Percentiles rank a stretch among this genome's conserved stretches.
phyloP scores from a whole-genome alignment of 1,140 invertebrate species.

The Kradibia gibbosae region DNA sequence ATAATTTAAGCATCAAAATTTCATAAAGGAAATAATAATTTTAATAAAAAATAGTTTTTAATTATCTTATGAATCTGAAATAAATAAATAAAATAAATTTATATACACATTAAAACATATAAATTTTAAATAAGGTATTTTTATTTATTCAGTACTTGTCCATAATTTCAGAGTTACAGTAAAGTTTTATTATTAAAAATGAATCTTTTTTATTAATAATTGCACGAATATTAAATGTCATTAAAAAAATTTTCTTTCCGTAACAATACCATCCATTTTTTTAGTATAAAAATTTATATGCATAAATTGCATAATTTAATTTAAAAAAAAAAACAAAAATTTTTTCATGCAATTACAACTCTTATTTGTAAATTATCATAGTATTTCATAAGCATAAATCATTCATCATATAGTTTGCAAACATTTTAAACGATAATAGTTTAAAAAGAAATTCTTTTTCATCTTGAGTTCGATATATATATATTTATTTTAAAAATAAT shows the following conservation, averaged over 20 bases:
- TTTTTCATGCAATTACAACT: not conserved
- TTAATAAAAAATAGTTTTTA: no score
- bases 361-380: not conserved
- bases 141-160: not conserved
- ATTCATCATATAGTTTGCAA: no score
- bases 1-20: no score
- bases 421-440: no score
- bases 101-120: not conserved
- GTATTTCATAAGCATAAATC: no score
- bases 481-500: no score
- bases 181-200: not conserved
- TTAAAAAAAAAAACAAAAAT: not conserved
- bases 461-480: no score
- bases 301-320: not conserved
- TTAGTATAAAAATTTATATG: not conserved
- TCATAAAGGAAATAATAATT: no score
- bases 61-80: no score
- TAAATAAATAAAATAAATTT: not conserved
- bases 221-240: not conserved
- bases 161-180: not conserved
- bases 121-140: not conserved
- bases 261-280: constrained; percentile 1
- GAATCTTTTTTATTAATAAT: not conserved
- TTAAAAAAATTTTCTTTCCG: not conserved
- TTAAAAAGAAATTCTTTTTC: no score